Conservation (phyloP, 2,113 vertebrate genomes). For the Phalacrocorax carbo region DNA sequence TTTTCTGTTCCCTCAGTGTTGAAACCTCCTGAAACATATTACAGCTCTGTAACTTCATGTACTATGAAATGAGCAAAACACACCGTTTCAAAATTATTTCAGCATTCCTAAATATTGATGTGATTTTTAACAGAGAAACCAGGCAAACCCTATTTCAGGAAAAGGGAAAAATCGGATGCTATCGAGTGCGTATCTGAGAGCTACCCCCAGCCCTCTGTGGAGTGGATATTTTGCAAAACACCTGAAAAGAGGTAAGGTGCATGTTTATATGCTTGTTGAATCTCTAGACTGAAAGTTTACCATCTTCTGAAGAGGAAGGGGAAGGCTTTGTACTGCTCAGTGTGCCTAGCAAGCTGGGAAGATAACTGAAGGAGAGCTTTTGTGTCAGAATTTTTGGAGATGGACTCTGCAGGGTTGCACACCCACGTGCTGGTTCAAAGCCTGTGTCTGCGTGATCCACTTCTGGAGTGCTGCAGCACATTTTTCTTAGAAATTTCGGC, state of each 20-base stretch:
- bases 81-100: background rate
- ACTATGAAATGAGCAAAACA: background rate
- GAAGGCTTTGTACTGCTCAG: background rate
- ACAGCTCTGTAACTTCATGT: background rate
- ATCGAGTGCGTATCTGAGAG: slow-evolving; percentile 77
- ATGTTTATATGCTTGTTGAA: background rate
- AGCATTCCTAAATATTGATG: background rate
- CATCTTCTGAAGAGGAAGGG: background rate
- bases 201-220: slow-evolving; percentile 72
- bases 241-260: slow-evolving; percentile 67
- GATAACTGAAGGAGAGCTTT: background rate
- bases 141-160: slow-evolving; percentile 74
- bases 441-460: background rate
- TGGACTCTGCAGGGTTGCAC: background rate
- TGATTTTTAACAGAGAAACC: slow-evolving; percentile 62
- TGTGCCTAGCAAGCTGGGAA: background rate
- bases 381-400: background rate
- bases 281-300: background rate
- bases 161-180: slow-evolving; percentile 17
- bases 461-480: background rate
- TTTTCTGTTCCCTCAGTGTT: background rate
- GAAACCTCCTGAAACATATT: background rate
- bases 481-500: background rate
- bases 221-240: slow-evolving; percentile 75
- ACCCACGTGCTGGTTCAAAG: accelerated